A percentile compares a stretch with the other conserved stretches of the same genome.
phyloP scores from a whole-genome alignment of 2,113 vertebrate genomes.

The Petroica traversi region DNA sequence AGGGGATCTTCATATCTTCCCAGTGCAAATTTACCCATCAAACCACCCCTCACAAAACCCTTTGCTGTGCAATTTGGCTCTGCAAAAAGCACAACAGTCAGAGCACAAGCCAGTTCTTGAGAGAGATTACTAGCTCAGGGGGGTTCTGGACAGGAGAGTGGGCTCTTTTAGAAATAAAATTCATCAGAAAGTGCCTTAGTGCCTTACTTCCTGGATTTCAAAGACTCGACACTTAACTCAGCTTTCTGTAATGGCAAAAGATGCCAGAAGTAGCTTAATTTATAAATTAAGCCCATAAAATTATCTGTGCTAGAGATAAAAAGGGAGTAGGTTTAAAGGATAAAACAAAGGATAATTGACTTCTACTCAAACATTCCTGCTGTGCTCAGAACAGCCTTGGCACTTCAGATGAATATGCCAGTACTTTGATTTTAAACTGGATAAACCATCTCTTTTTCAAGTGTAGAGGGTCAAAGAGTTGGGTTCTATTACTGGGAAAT shows the following conservation, averaged over 20 bases:
- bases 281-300: conserved; percentile 18
- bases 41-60: background rate
- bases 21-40: background rate
- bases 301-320: conserved; percentile 8
- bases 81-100: background rate
- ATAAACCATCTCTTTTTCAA: conserved; percentile 21
- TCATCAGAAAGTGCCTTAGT: background rate
- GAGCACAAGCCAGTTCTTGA: background rate
- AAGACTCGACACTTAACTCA: background rate
- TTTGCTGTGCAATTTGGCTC: background rate
- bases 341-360: conserved; percentile 45
- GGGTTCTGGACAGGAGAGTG: background rate
- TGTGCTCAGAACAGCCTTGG: conserved; percentile 9
- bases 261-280: conserved; percentile 20
- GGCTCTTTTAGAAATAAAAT: background rate
- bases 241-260: background rate
- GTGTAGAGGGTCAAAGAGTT: background rate
- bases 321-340: conserved; percentile 15
- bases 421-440: conserved; percentile 38
- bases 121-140: background rate
- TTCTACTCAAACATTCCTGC: conserved; percentile 11
- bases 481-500: background rate
- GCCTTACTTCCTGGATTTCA: conserved; percentile 11
- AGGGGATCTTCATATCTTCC: background rate
- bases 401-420: conserved; percentile 18